A percentile compares a stretch with the other conserved stretches of the same genome.
These are phyloP conservation scores for Phylloscopus whistleri DNA, from an alignment of 2,113 vertebrate species.

Conservation along the genomic window DNA sequence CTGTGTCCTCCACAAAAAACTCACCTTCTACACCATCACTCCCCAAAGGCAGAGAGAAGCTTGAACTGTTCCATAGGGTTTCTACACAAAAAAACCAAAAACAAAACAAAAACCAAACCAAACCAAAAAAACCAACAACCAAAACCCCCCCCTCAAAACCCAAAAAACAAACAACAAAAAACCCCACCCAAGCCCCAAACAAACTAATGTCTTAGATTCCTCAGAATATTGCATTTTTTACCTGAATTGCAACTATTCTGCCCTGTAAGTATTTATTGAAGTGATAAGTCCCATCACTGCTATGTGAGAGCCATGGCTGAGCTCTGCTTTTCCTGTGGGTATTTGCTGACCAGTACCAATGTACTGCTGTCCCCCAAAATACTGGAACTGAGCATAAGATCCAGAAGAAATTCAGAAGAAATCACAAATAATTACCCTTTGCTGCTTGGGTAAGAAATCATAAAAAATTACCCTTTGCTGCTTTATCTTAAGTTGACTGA, in stretches of 20 bases:
- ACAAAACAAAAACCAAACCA: neutral
- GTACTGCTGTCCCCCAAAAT: neutral
- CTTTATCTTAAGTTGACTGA: neutral
- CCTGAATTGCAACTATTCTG: neutral
- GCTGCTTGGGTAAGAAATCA: neutral
- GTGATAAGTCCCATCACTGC: neutral
- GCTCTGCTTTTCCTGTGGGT: neutral
- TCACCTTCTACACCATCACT: neutral
- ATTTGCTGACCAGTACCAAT: neutral
- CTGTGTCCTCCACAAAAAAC: neutral
- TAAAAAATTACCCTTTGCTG: neutral
- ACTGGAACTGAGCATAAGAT: neutral
- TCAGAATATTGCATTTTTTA: neutral
- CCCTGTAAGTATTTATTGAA: neutral
- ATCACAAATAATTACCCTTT: neutral
- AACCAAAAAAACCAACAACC: neutral
- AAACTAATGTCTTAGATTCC: neutral
- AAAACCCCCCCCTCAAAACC: neutral
- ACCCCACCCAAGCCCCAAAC: neutral
- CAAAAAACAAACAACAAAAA: neutral
- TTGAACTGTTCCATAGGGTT: neutral
- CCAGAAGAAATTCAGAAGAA: neutral
- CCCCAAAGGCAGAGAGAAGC: neutral
- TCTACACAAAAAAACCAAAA: neutral
- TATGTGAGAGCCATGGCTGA: fast-evolving